Base-by-base conservation (phyloP, 2,888 invertebrate species). In the Nemurella pictetii region DNA sequence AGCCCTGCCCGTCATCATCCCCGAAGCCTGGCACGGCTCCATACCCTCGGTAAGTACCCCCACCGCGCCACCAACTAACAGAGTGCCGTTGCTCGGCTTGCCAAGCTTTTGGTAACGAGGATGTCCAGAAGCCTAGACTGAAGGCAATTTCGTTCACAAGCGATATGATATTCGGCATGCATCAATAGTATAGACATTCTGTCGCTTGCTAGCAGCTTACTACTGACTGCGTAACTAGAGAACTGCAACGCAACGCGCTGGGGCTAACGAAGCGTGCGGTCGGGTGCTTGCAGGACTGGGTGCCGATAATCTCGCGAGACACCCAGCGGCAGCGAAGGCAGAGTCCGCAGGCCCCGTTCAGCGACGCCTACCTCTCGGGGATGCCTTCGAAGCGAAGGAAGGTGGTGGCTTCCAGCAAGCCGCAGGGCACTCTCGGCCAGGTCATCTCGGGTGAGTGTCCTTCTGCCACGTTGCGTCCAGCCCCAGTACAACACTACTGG, bases 351-450 rank as follows among this genome's bases (percentile, higher is more conserved):
- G 88, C 90, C 7, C 94, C 95, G 32, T 95, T 95, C 90, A 98
- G 98, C 89, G 98, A 98, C 91, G 97, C 96, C 0, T 98, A 98
- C 90, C 91, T 98, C 78, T 94, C 95, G 9, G 96, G 97, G 15
- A 95, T 98, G 95, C 97, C 98, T 20, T 94, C 95, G 74, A 96
- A 97, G 90, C 93, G 97, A 86, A 94, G 98, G 87, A 96, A 96
- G 90, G 92, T 97, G 87, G 92, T 95, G 89, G 92, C 88, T 20
- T 87, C 88, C 83, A 86, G 88, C 85, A 90, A 90, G 87, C 89
- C 89, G 0, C 88, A 88, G 83, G 88, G 88, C 30, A 86, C 55
- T 75, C 87, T 89, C 4, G 86, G 87, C 30, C 87, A 88, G 85
- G 87, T 89, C 27, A 89, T 89, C 72, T 85, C 88, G 86, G 88